Base-by-base conservation (phyloP, 53 echinoderm and acorn worm genomes). In the Hippasteria phrygiana region DNA sequence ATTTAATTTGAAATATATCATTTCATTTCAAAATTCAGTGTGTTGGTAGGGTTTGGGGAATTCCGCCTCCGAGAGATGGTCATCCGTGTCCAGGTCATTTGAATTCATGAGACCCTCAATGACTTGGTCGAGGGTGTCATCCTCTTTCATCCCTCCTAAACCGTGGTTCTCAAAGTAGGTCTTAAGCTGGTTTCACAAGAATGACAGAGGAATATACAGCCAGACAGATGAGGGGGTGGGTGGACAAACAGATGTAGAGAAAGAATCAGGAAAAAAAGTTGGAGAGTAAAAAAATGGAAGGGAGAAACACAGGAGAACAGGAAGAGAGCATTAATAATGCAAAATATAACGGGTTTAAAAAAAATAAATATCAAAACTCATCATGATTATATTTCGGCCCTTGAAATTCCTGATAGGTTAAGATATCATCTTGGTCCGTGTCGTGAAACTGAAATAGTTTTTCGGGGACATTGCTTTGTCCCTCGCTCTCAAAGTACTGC, bases 311-410 rank as follows among this genome's bases (percentile, higher is more conserved):
- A 12, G 13, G 34, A 66, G 2, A 22, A 3, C 6, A 33, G 36
- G 12, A 66, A 26, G 4, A 1, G 22, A 26, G 26, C 18, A n/a
- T n/a, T n/a, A n/a, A n/a, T n/a, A 54, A 54, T 45, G 46, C 11
- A 5, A 17, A 54, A 54, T 4, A 54, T 2, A 54, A 54, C 17
- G 3, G n/a, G n/a, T n/a, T n/a, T n/a, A 54, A 54, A 1, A 22
- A 59, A 59, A 59, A 3, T 11, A 67, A 37, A 20, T 22, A 50
- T 91, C 55, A 91, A 71, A 91, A 87, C 55, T 91, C 91, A 78
- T 91, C 91, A 65, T 91, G 91, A 26, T 28, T 24, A 71, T 71
- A 55, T 56, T 91, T 91, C 2, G 91, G 91, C 22, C 91, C 91
- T 62, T 53, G 65, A 39, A 91, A 91, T 40, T 91, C 91, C 2